Evolutionary conservation across 2,797 vertebrate genomes (phyloP).

Genomic region (Oryzias sinensis): DNA sequence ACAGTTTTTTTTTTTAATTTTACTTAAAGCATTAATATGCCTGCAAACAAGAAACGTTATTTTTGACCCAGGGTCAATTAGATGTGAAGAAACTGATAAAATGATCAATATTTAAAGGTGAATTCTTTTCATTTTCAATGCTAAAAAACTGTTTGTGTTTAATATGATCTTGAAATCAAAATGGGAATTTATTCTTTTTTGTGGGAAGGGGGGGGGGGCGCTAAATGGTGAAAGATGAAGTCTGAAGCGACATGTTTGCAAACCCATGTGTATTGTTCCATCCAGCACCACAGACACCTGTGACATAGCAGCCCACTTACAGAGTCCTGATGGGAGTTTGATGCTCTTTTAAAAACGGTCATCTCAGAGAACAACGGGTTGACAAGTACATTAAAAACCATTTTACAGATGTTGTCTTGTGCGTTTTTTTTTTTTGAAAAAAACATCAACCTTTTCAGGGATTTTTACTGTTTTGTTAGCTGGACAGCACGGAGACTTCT

Average conservation of each 20-base stretch:
- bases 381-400: constrained; percentile 75
- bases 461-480: constrained; percentile 10
- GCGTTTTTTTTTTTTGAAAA: constrained; percentile 14
- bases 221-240: constrained; percentile 20
- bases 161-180: constrained; percentile 7
- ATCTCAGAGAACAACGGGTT: constrained; percentile 62
- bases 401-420: constrained; percentile 77
- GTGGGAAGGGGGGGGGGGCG: constrained; percentile 14
- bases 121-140: too few species aligned
- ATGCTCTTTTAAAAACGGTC: constrained; percentile 71
- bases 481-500: background rate
- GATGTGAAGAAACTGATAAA: constrained; percentile 1
- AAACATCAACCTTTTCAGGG: background rate
- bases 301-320: constrained; percentile 71
- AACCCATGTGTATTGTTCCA: constrained; percentile 55
- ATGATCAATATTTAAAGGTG: background rate
- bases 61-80: constrained; percentile 14
- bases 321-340: constrained; percentile 33
- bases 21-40: background rate
- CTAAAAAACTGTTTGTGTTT: too few species aligned
- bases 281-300: constrained; percentile 60
- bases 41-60: constrained; percentile 17
- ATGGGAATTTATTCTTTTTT: background rate
- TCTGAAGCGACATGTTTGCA: constrained; percentile 25
- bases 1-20: too few species aligned